Percentiles rank a stretch among this genome's conserved stretches.
phyloP scores from a whole-genome alignment of 2,888 invertebrate genomes.

The Spisula subtruncata region DNA sequence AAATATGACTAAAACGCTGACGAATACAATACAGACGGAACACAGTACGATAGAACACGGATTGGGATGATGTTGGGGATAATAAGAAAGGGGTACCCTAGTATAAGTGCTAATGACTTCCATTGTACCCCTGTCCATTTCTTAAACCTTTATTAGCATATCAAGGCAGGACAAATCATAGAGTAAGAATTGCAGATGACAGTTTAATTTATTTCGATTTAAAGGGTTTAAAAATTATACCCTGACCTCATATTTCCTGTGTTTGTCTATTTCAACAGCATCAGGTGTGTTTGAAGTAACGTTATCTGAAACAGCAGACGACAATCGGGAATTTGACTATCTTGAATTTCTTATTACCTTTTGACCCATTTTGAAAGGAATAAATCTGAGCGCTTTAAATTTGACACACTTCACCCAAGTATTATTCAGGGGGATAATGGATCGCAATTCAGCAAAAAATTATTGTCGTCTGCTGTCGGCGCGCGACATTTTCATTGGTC shows the following conservation, averaged over 20 bases:
- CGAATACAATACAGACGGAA: not conserved
- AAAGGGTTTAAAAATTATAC: conserved; percentile 3
- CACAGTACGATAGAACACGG: not conserved
- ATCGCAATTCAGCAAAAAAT: conserved; percentile 49
- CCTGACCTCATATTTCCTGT: conserved; percentile 5
- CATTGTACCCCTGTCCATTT: not conserved
- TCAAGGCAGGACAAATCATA: not conserved
- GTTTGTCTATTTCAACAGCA: not conserved
- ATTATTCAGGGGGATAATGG: conserved; percentile 33
- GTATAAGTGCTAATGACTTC: not conserved
- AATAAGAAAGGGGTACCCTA: not conserved
- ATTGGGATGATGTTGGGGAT: not conserved
- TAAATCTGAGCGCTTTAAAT: not conserved
- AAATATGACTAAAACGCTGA: not conserved
- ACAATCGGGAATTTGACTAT: not conserved
- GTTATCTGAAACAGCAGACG: conserved; percentile 17
- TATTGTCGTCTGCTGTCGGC: conserved; percentile 43
- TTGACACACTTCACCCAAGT: conserved; percentile 45
- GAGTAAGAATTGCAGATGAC: not conserved
- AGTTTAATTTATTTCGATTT: conserved; percentile 4
- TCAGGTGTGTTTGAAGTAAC: conserved; percentile 15
- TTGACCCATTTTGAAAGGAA: conserved; percentile 28
- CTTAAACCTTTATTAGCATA: not conserved
- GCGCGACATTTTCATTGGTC: conserved; percentile 62
- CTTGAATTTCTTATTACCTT: conserved; percentile 31